Percentiles rank a stretch among this genome's conserved stretches.
These are phyloP conservation scores for Plotosus lineatus DNA, from an alignment of 2,113 vertebrate species.

Conservation along the genomic window DNA sequence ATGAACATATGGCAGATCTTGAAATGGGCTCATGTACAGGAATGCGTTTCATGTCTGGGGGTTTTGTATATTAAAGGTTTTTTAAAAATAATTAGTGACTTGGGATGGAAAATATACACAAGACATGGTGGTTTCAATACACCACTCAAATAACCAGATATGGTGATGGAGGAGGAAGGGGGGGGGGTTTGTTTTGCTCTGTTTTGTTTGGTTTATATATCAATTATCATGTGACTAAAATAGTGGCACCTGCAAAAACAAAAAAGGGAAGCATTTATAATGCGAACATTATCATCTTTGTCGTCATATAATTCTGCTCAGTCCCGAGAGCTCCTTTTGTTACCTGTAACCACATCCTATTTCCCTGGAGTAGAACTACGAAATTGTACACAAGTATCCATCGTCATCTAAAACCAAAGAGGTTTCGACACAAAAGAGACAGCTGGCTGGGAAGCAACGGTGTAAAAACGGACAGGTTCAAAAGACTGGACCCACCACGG, in stretches of 20 bases:
- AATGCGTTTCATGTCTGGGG: neutral
- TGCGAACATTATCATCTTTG: neutral
- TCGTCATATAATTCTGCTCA: neutral
- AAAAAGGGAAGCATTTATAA: neutral
- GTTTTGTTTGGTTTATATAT: too few relatives aligned
- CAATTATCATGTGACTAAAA: neutral
- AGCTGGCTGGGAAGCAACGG: neutral
- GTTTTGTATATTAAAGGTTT: neutral
- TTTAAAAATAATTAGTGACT: neutral
- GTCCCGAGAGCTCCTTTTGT: neutral
- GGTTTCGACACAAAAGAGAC: neutral
- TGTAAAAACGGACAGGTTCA: neutral
- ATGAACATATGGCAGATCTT: neutral
- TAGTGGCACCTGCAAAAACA: neutral
- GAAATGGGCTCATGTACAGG: neutral
- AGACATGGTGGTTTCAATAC: neutral
- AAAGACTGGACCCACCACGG: neutral
- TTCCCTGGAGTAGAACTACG: neutral
- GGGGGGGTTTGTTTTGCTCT: too few relatives aligned
- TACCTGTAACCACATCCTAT: neutral
- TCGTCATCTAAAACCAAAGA: neutral
- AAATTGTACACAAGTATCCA: neutral
- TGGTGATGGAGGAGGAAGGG: too few relatives aligned
- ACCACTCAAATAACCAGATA: neutral
- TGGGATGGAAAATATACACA: neutral